Base-by-base conservation (phyloP, 2,113 vertebrate species). In the Chrysochloris asiatica region DNA sequence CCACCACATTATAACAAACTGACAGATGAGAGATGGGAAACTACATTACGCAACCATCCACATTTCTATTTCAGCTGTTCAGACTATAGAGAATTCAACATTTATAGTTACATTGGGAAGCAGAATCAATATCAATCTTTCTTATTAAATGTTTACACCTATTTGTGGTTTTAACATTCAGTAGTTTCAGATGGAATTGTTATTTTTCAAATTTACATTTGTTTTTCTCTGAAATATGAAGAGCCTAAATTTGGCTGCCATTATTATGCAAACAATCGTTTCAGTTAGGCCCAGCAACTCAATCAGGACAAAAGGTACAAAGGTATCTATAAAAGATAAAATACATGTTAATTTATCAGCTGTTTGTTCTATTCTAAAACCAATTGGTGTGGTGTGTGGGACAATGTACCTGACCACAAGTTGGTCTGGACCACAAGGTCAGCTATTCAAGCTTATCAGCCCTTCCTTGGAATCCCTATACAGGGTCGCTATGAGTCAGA, bases 31-130 rank as follows among this genome's bases (percentile, higher is more conserved):
- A n/a, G n/a, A n/a, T n/a, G n/a, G 89, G 56, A 48, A 95, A 93
- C 54, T 52, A 67, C 28, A 93, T 83, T 61, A 91, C 41, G 86
- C 16, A 79, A 63, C 36, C 72, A 48, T 92, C 77, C 72, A 72
- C 73, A 92, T 92, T 94, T 89, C 80, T 80, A 89, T 73, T n/a
- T 52, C 77, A 92, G 38, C 65, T 83, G 56, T 83, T 92, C 50
- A 90, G 71, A 75, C 9, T 94, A 65, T 59, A 90, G 80, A 89
- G 69, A 79, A 93, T 93, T 88, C 95, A 95, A 93, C 95, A 92
- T 89, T 90, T 96, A 93, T 83, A 90, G 41, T 73, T 73, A 38
- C 47, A 81, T 48, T 0, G 33, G 43, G 47, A 47, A 92, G 73
- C 63, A 86, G 87, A 92, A 90, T 90, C 72, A 90, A 83, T 86